Evolutionary conservation across 1,140 invertebrate species (phyloP), one percentile per base, ranked within the genome.

Genomic region (Hycleus phaleratus): DNA sequence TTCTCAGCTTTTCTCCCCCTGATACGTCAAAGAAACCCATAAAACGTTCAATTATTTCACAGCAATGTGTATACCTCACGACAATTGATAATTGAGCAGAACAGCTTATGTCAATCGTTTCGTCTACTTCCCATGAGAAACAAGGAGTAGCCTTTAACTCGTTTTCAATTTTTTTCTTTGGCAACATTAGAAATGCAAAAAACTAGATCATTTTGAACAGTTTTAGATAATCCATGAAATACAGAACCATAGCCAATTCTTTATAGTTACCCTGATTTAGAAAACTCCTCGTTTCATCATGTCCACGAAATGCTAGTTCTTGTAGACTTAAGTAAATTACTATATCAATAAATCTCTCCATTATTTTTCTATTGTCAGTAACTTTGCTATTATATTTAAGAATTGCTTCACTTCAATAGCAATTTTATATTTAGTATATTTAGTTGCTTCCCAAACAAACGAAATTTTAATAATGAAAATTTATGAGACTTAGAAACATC

Each of bases 111-210:
- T 63, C 49, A 10, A 43, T 63, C 4, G 61, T 63, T 49, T 63
- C 61, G 25, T 56, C 49, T 7, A 50, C 43, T 49, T 54, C 10
- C 48, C 52, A 59, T 25, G 60, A 66, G 49, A 70, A 47, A 58
- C 59, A 70, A 48, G 52, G 25, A 46, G 59, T 46, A 25, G 55
- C 48, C 51, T 26, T 51, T 63, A 62, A 43, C 61, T 48, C 25
- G 59, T 42, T 26, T 51, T 52, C 25, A 58, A 62, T 59, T 18
- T 9, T 9, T 11, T 9, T 25, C 10, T 43, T 18, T 12, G 5
- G 43, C 5, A 11, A 66, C 56, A 26, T 49, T 46, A 25, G 55
- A 44, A 46, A 76, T 73, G 67, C 73, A 67, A 75, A 72, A 65
- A 75, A 71, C 58, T 63, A 62, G 65, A 68, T 48, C 69, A 63